Base-by-base conservation (phyloP, 2,113 vertebrate genomes). In the Todiramphus chloris region DNA sequence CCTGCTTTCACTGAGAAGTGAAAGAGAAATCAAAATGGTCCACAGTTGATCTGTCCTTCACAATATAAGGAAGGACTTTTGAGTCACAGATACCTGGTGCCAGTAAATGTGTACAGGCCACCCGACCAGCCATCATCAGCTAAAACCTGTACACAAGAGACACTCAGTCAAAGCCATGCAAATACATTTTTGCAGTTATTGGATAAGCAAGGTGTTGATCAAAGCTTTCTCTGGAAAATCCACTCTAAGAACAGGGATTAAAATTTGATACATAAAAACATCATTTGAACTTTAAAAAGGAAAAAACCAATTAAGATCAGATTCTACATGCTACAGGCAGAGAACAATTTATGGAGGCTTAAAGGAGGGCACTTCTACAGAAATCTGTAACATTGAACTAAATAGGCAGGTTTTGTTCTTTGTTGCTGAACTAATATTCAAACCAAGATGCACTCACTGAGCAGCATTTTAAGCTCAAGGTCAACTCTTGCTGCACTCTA, bases 201-300 rank as follows among this genome's bases (percentile, higher is more conserved):
- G 76, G 50, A 20, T 59, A 88, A 92, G 37, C 35, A 33, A 84
- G 92, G 53, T 62, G 55, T 83, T 33, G 85, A 77, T 67, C 62
- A 91, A 91, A 96, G 90, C 68, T 62, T 85, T 58, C 63, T 62
- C n/a, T 68, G 89, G 86, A 87, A 96, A 89, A 95, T 30, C 51
- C 74, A 58, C 63, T 80, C 63, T 23, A 4, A 51, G 46, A 66
- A 74, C 41, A 24, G 18, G 64, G 37, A 72, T 73, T 94, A 93
- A 90, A 83, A 92, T 91, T 89, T 16, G 8, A 55, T 82, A 64
- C 69, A 31, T 33, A 67, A 4, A 77, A 90, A 67, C 18, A 51
- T 17, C 11, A 59, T 50, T 44, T 53, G 31, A 89, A 72, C n/a
- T 82, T 75, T 5, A 87, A 82, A 82, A 80, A 7, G 9, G 13